Percentiles rank a stretch among this genome's conserved stretches.
Evolutionary conservation across 2,113 vertebrate species (phyloP).

Genomic region (Genyomyrus donnyi): DNA sequence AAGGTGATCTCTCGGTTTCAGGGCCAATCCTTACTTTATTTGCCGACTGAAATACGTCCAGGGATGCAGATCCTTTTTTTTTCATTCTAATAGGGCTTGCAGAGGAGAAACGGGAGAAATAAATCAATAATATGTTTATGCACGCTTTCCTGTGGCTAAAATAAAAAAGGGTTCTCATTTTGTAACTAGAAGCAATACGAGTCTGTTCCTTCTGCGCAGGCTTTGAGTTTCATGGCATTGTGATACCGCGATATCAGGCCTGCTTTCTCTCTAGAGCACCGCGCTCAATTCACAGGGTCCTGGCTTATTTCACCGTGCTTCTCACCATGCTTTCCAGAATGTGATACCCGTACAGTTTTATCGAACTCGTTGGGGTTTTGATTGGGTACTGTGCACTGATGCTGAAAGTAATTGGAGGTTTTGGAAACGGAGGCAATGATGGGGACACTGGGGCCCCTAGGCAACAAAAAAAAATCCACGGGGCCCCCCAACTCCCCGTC

Average conservation of each 20-base stretch:
- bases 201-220: neutral
- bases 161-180: neutral
- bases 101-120: neutral
- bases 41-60: neutral
- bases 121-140: neutral
- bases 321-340: neutral
- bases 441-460: neutral
- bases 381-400: neutral
- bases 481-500: no score
- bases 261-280: neutral
- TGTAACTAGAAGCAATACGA: neutral
- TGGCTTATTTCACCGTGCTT: neutral
- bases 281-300: neutral
- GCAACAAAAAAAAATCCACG: neutral
- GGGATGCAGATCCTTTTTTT: neutral
- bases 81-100: neutral
- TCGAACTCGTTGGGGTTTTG: neutral
- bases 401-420: neutral
- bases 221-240: neutral
- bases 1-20: constrained; percentile 63
- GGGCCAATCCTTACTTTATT: neutral
- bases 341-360: neutral
- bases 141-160: neutral
- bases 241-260: neutral
- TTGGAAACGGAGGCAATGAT: no score